phyloP scores from a whole-genome alignment of 2,797 vertebrate genomes.

The Sphenopsis melanotis region DNA sequence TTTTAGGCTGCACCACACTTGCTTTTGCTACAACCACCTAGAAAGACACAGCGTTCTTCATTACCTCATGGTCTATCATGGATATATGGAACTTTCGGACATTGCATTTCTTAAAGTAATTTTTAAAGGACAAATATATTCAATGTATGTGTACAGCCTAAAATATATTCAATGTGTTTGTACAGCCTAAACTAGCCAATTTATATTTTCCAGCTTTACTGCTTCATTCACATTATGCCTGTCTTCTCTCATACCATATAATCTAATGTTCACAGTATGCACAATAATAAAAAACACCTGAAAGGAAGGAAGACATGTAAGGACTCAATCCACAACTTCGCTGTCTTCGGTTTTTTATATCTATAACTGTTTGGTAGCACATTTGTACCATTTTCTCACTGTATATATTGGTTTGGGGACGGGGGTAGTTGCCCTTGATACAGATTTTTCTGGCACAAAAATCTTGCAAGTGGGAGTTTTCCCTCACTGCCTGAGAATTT shows the following conservation, averaged over 20 bases:
- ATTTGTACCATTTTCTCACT: not conserved
- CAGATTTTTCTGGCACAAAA: not conserved
- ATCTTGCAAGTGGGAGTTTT: not conserved
- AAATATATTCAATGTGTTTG: not conserved
- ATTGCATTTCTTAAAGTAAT: not conserved
- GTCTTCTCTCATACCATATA: not conserved
- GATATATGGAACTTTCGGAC: not conserved
- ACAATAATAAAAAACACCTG: not conserved
- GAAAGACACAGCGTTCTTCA: accelerated
- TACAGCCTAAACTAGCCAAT: not conserved
- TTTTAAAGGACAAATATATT: not conserved
- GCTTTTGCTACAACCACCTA: not conserved
- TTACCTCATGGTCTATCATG: not conserved
- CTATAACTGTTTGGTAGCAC: not conserved
- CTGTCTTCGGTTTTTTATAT: not conserved
- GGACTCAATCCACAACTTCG: not conserved
- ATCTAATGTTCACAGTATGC: not conserved
- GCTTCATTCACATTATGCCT: not conserved
- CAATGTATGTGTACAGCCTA: no score
- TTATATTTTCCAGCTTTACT: not conserved
- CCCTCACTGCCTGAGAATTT: not conserved
- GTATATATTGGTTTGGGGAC: not conserved
- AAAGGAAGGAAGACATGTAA: not conserved
- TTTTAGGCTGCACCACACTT: not conserved
- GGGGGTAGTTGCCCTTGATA: not conserved